Conservation (phyloP, 2,113 vertebrate genomes). For the Myocastor coypus region DNA sequence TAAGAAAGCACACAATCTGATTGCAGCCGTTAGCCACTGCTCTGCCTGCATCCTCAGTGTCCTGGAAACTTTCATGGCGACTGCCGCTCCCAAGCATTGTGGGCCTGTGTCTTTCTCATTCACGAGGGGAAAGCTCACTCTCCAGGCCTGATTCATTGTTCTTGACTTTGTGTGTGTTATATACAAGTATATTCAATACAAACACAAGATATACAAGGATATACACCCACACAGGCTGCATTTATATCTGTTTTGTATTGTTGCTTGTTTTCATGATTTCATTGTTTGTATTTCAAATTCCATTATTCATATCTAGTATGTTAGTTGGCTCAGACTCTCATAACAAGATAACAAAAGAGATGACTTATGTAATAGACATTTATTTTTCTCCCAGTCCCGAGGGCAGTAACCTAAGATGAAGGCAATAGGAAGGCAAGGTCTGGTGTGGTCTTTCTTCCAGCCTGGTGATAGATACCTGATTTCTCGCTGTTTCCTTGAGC, state of each 20-base stretch:
- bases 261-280: neutral
- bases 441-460: neutral
- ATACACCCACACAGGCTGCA: neutral
- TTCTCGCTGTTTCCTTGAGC: neutral
- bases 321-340: neutral
- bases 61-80: neutral
- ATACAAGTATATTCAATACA: neutral
- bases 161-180: neutral
- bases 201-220: neutral
- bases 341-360: neutral
- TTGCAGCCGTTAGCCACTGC: neutral
- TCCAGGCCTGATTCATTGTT: neutral
- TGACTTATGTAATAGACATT: neutral
- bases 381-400: slow-evolving; percentile 39
- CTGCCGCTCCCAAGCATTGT: too few relatives aligned
- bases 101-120: neutral
- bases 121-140: neutral
- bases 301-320: neutral
- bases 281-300: slow-evolving; percentile 8
- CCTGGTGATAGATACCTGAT: neutral
- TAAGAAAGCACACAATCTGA: neutral
- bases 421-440: neutral
- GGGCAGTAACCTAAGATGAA: neutral
- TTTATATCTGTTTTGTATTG: slow-evolving; percentile 30
- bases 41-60: neutral